Conservation (phyloP, 2,888 invertebrate species). For the Leptarthrus brevirostris region DNA sequence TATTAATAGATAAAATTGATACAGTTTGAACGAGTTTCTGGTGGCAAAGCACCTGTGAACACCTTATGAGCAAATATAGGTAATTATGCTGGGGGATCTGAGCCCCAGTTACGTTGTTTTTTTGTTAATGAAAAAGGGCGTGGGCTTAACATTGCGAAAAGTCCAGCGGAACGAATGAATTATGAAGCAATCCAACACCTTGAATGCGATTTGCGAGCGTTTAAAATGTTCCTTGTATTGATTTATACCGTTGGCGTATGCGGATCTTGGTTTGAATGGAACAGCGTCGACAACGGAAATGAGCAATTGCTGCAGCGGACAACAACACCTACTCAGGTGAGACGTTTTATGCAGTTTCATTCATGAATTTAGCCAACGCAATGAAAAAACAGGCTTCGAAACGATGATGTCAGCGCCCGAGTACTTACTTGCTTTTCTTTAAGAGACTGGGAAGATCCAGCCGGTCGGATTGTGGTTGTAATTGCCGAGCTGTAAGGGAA, state of each 20-base stretch:
- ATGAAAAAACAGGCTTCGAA: constrained; percentile 33
- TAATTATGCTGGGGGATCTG: constrained; percentile 36
- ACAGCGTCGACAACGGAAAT: constrained; percentile 46
- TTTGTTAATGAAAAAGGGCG: too few relatives aligned
- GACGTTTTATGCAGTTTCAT: constrained; percentile 51
- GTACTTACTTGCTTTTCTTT: not conserved
- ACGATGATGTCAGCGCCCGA: constrained; percentile 39
- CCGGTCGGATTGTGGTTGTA: constrained; percentile 7
- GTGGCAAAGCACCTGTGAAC: constrained; percentile 28
- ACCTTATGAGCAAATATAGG: constrained; percentile 32
- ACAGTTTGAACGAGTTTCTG: not conserved
- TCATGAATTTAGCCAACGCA: constrained; percentile 53
- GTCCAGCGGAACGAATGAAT: constrained; percentile 31
- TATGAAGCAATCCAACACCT: constrained; percentile 39
- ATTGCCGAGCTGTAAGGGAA: not conserved
- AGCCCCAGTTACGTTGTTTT: constrained; percentile 19
- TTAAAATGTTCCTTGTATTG: constrained; percentile 30
- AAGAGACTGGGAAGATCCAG: not conserved
- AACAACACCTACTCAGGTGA: constrained; percentile 48
- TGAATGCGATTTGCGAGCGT: not conserved
- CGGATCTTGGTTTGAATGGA: constrained; percentile 25
- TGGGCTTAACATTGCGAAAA: constrained; percentile 42
- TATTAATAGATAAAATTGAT: not conserved
- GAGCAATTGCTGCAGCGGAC: constrained; percentile 45
- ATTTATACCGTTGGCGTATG: constrained; percentile 44